Conservation (phyloP, 1,140 invertebrate species). For the Elymnias hypermnestra region DNA sequence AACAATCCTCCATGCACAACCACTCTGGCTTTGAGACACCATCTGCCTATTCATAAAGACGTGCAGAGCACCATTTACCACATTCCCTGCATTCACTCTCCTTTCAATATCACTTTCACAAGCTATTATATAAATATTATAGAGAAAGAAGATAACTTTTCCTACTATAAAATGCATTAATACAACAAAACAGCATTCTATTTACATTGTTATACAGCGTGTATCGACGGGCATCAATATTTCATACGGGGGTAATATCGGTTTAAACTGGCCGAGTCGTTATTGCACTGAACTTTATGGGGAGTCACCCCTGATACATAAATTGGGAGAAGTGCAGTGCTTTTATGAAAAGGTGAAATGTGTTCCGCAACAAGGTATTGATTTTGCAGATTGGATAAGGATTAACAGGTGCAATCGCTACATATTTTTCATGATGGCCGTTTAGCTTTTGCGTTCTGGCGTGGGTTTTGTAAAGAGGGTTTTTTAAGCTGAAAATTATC, state of each 20-base stretch:
- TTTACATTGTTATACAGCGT: slow-evolving; percentile 6
- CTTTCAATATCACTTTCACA: no score
- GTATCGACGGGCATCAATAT: slow-evolving; percentile 44
- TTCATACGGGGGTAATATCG: slow-evolving; percentile 61
- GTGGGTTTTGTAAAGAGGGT: no score
- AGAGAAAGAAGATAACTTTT: background rate
- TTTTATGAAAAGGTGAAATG: slow-evolving; percentile 66
- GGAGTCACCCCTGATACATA: slow-evolving; percentile 63
- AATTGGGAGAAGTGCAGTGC: slow-evolving; percentile 64
- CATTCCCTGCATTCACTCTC: no score
- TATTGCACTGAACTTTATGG: slow-evolving; percentile 70
- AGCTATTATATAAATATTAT: background rate
- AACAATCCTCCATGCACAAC: no score
- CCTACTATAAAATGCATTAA: background rate
- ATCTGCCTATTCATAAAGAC: no score
- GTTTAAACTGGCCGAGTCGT: slow-evolving; percentile 64
- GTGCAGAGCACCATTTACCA: no score
- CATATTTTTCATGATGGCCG: no score
- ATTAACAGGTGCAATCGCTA: slow-evolving; percentile 26
- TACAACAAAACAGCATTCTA: background rate
- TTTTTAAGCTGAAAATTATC: no score
- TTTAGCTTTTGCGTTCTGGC: no score
- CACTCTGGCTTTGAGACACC: no score
- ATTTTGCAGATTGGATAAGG: slow-evolving; percentile 48
- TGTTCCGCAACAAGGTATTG: slow-evolving; percentile 55